Conservation (phyloP, 2,113 vertebrate genomes). For the Mirza zaza region DNA sequence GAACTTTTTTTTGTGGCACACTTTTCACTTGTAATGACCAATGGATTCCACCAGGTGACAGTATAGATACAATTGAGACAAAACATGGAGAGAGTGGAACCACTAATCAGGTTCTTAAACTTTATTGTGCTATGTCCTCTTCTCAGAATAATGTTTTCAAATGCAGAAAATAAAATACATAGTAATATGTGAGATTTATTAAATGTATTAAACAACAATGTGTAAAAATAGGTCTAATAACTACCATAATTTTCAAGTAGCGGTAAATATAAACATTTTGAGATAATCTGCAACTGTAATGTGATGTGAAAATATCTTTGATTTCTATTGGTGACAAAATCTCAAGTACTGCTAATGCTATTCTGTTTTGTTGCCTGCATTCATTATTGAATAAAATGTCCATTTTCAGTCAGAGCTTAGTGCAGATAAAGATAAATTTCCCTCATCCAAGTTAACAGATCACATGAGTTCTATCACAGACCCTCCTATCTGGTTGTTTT, state of each 20-base stretch:
- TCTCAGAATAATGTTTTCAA: slow-evolving; percentile 37
- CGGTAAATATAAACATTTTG: slow-evolving; percentile 1
- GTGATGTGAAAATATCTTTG: neutral
- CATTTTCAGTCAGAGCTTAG: neutral
- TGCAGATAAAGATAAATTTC: slow-evolving; percentile 33
- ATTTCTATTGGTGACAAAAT: slow-evolving; percentile 38
- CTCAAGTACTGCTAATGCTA: neutral
- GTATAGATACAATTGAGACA: neutral
- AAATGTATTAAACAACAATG: neutral
- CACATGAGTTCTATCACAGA: neutral
- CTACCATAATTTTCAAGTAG: slow-evolving; percentile 11
- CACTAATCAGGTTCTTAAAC: neutral
- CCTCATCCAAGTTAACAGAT: neutral
- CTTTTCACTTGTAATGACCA: slow-evolving; percentile 19
- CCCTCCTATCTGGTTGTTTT: neutral
- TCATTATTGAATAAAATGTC: neutral
- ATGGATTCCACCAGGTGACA: neutral
- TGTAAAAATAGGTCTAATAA: slow-evolving; percentile 6
- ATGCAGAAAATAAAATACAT: slow-evolving; percentile 18
- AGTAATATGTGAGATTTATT: neutral
- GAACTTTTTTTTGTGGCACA: neutral
- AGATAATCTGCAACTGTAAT: neutral
- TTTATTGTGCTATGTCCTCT: neutral
- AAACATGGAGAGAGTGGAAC: neutral
- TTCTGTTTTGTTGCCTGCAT: neutral